Conservation (phyloP, 1,140 invertebrate genomes). For the Meteorus sp. region DNA sequence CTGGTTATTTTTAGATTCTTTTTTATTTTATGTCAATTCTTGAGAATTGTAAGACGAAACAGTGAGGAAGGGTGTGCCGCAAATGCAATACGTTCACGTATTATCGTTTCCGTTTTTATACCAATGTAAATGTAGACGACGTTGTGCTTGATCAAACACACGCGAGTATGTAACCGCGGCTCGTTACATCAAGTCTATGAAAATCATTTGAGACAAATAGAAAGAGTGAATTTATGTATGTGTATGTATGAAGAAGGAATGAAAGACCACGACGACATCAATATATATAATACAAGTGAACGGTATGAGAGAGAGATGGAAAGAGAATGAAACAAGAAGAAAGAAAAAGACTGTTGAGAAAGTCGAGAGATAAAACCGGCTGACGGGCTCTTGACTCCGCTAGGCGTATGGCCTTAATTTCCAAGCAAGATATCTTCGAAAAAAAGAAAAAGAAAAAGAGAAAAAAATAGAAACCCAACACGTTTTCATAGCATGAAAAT, state of each 20-base stretch:
- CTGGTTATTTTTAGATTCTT: neutral
- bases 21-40: too few relatives aligned
- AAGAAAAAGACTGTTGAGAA: conserved; percentile 12
- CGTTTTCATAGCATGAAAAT: too few relatives aligned
- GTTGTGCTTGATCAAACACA: neutral
- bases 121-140: too few relatives aligned
- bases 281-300: too few relatives aligned
- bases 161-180: too few relatives aligned
- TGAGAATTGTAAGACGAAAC: conserved; percentile 1
- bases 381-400: neutral
- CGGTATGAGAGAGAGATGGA: neutral
- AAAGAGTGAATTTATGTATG: too few relatives aligned
- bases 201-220: too few relatives aligned
- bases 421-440: conserved; percentile 1
- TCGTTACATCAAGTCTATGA: neutral
- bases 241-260: neutral
- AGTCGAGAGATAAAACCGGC: conserved; percentile 8
- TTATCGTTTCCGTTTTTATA: neutral
- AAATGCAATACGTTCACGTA: neutral
- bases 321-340: neutral
- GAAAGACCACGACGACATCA: too few relatives aligned
- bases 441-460: conserved; percentile 2
- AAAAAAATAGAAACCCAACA: neutral
- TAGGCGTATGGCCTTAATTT: conserved; percentile 21
- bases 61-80: neutral